phyloP scores from a whole-genome alignment of 2,113 vertebrate genomes.

The Smithornis capensis region DNA sequence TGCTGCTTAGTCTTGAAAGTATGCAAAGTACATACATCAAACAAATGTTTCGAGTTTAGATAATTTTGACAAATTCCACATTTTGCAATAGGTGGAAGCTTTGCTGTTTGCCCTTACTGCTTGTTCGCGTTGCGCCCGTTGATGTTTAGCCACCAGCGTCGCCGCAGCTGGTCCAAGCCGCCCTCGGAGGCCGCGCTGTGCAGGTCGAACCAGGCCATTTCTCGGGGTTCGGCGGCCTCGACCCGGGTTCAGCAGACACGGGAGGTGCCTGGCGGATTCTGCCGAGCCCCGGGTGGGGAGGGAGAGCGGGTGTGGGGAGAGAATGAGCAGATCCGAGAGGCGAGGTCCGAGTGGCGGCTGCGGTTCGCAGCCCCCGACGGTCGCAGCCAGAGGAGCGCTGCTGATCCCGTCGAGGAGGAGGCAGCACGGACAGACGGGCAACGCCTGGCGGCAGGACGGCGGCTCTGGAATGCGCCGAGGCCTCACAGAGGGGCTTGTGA shows the following conservation, averaged over 20 bases:
- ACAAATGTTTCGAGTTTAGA: no score
- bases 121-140: background rate
- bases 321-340: background rate
- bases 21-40: background rate
- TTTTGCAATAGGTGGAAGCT: background rate
- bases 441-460: background rate
- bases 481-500: background rate
- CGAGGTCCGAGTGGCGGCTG: no score
- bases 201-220: background rate
- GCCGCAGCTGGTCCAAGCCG: background rate
- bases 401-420: background rate
- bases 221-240: background rate
- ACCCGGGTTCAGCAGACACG: accelerated
- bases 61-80: background rate
- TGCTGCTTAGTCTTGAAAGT: background rate
- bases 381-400: no score
- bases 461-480: no score
- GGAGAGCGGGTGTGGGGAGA: background rate
- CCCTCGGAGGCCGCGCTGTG: background rate
- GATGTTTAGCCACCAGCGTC: background rate
- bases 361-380: background rate
- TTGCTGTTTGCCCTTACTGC: background rate
- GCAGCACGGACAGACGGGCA: accelerated
- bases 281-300: background rate
- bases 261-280: no score